Base-by-base conservation (phyloP, 2,797 vertebrate species). In the Varecia variegata region DNA sequence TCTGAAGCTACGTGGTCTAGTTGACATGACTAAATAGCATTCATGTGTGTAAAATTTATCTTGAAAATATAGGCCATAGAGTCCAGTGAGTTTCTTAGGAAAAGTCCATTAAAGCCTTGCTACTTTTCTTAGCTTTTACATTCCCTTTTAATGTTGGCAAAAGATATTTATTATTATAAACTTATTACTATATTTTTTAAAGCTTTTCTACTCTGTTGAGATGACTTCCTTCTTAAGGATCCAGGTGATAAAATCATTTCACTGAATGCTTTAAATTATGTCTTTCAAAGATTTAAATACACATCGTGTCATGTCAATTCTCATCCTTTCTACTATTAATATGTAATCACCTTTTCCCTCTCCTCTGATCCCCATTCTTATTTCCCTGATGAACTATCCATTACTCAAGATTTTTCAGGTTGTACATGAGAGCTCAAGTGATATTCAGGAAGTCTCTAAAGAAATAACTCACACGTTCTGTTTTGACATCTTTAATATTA, bases 241-340 rank as follows among this genome's bases (percentile, higher is more conserved):
- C n/a, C 13, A 85, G 23, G n/a, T 83, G 60, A 54, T 86, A 85
- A 81, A 96, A 56, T n/a, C 5, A 54, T 67, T 92, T 94, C 30
- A 58, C 35, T 73, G 10, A 82, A 60, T 82, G 21, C 17, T 88
- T 88, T 62, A 91, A 88, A 56, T 79, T 83, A 27, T 70, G 2
- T 88, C 32, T 74, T 93, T 80, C 47, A 83, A 83, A 87, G 27
- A 74, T 84, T 93, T 87, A 79, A 83, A 74, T 80, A 85, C 1
- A 88, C 20, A 67, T 21, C 21, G 8, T 67, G 38, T 15, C 14
- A 38, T 83, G 4, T 76, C 82, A 68, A 86, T 86, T 85, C 32
- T 82, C 14, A 86, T 35, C n/a, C 7, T 65, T 73, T 52, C 54
- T 85, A 40, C 52, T 43, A 54, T 54, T 54, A 21, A 54, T 54